Conservation (phyloP, 1,140 invertebrate species). For the Pseudomyrmex concolor region DNA sequence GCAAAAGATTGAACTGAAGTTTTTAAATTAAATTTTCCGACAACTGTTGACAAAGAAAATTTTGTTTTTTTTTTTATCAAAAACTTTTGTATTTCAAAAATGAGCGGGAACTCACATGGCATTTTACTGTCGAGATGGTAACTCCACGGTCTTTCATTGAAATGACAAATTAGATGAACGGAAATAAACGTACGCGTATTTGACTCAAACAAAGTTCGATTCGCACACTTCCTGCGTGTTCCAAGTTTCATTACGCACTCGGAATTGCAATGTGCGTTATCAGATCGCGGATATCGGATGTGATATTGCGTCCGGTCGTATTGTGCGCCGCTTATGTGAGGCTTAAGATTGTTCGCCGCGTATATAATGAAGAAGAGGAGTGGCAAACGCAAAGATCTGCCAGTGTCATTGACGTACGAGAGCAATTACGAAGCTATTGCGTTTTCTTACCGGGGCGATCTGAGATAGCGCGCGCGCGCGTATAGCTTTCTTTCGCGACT, state of each 20-base stretch:
- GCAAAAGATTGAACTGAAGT: no score
- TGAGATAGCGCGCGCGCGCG: slow-evolving; percentile 51
- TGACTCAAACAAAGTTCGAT: no score
- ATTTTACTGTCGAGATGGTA: no score
- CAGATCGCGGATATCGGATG: slow-evolving; percentile 7
- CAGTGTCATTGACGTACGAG: slow-evolving; percentile 66
- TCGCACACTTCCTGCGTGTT: no score
- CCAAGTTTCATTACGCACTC: background rate
- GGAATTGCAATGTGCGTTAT: background rate
- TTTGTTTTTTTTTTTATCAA: no score
- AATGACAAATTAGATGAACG: no score
- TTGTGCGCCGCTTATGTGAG: background rate
- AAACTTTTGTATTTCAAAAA: no score
- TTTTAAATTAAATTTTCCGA: no score
- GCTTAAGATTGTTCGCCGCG: slow-evolving; percentile 32
- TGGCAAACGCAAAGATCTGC: slow-evolving; percentile 31
- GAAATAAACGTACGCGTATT: no score
- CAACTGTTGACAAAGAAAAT: no score
- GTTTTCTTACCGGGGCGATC: slow-evolving; percentile 66
- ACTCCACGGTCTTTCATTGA: no score
- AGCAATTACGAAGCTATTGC: slow-evolving; percentile 63
- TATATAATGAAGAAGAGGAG: slow-evolving; percentile 48
- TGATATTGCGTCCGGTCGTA: background rate
- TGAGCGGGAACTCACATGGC: no score
- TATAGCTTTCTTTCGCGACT: slow-evolving; percentile 33